A percentile compares a stretch with the other conserved stretches of the same genome.
Conservation (phyloP, 2,888 invertebrate species). For the Malthinus flaveolus region DNA sequence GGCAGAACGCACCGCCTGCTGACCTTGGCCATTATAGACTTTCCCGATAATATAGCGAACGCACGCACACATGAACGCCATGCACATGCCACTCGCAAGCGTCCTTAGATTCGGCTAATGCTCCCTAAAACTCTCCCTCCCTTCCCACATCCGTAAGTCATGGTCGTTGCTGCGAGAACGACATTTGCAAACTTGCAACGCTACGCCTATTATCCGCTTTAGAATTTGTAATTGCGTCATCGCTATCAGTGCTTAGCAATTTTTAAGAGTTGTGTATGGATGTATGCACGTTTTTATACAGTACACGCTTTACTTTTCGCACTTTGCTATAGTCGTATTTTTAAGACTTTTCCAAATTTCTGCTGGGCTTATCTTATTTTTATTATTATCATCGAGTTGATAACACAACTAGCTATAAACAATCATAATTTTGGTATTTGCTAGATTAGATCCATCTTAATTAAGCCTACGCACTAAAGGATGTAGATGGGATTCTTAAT, state of each 20-base stretch:
- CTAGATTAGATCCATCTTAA: too few relatives aligned
- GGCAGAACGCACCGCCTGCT: constrained; percentile 31
- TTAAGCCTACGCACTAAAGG: background rate
- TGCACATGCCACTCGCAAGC: constrained; percentile 58
- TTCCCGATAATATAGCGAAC: constrained; percentile 34
- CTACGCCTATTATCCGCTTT: constrained; percentile 35
- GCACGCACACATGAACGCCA: constrained; percentile 55
- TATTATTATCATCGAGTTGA: constrained; percentile 1
- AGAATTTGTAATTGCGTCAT: constrained; percentile 36
- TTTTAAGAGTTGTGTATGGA: constrained; percentile 13
- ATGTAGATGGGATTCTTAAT: constrained; percentile 2
- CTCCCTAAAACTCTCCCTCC: constrained; percentile 62
- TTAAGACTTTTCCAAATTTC: too few relatives aligned
- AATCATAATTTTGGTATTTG: background rate
- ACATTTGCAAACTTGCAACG: constrained; percentile 47
- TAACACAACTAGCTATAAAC: background rate
- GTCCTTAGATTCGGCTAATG: constrained; percentile 68
- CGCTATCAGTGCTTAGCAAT: constrained; percentile 25
- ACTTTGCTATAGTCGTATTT: too few relatives aligned
- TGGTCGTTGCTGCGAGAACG: constrained; percentile 33
- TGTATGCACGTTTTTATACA: constrained; percentile 14
- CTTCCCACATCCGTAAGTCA: constrained; percentile 37
- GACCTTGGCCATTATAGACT: constrained; percentile 34
- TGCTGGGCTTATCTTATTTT: background rate
- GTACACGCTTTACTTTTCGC: too few relatives aligned